Evolutionary conservation across 2,888 invertebrate genomes (phyloP).

Genomic region (Drosophila anomelani): DNA sequence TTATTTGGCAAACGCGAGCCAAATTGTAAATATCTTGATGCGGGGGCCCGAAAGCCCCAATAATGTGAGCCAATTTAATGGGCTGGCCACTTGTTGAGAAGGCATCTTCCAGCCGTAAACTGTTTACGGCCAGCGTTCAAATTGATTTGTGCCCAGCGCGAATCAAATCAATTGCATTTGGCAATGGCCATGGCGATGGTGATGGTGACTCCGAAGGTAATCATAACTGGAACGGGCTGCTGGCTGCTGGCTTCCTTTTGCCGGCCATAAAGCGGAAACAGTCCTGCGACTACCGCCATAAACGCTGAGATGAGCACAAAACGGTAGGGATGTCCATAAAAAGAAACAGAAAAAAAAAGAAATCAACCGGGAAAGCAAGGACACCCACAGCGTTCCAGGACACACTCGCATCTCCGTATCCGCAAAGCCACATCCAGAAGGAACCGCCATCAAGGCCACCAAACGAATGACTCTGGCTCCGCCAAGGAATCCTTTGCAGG

Average conservation of each 20-base stretch:
- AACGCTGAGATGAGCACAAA: conserved; percentile 26
- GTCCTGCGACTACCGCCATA: conserved; percentile 29
- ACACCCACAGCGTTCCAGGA: conserved; percentile 8
- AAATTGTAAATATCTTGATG: conserved; percentile 60
- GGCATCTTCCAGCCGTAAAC: conserved; percentile 54
- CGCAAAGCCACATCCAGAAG: conserved; percentile 14
- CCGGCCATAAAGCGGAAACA: conserved; percentile 54
- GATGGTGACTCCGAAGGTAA: conserved; percentile 41
- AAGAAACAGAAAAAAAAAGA: conserved; percentile 3
- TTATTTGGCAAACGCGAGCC: conserved; percentile 59
- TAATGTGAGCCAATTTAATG: conserved; percentile 68
- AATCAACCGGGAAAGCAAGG: conserved; percentile 9
- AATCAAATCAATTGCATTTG: conserved; percentile 67
- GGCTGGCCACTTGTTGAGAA: conserved; percentile 68
- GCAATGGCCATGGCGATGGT: background rate
- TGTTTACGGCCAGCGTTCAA: conserved; percentile 62
- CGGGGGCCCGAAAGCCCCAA: conserved; percentile 34
- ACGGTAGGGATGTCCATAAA: conserved; percentile 39
- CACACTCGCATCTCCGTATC: background rate
- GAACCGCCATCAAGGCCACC: conserved; percentile 29
- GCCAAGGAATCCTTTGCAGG: conserved; percentile 34
- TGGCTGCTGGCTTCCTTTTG: conserved; percentile 1
- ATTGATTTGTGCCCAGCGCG: conserved; percentile 68
- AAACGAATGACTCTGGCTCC: conserved; percentile 4
- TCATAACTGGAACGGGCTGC: conserved; percentile 54